phyloP scores from a whole-genome alignment of 2,888 invertebrate genomes.

The Amphipoea lucens region DNA sequence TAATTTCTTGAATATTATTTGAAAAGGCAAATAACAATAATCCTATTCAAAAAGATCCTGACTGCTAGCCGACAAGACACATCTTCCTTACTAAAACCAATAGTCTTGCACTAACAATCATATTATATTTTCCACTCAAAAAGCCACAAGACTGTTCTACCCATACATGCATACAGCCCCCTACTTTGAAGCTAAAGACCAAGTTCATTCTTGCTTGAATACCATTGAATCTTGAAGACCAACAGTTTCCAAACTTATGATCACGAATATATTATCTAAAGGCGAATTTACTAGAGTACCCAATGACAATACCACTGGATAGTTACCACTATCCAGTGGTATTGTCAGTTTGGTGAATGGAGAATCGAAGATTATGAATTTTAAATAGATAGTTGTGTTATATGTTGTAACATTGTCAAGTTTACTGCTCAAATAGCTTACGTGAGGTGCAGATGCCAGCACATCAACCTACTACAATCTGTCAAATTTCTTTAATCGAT shows the following conservation, averaged over 20 bases:
- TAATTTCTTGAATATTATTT: not conserved
- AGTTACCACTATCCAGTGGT: too few species aligned
- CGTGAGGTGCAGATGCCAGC: too few species aligned
- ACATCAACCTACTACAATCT: too few species aligned
- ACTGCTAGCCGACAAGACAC: too few species aligned
- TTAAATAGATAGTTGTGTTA: not conserved
- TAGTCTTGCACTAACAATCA: not conserved
- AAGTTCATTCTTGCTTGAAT: conserved; percentile 65
- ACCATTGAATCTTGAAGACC: conserved; percentile 53
- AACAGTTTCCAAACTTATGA: conserved; percentile 68
- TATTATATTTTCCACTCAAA: not conserved
- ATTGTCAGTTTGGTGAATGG: conserved; percentile 39
- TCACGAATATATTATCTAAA: conserved; percentile 71
- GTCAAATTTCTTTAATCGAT: too few species aligned
- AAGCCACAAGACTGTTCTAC: not conserved
- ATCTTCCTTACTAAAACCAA: not conserved
- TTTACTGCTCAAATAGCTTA: not conserved
- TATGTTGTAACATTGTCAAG: not conserved
- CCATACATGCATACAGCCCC: conserved; percentile 10
- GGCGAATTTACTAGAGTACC: conserved; percentile 46
- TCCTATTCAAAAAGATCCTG: too few species aligned
- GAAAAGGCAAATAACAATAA: not conserved
- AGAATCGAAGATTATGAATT: conserved; percentile 30
- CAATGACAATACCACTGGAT: conserved; percentile 47
- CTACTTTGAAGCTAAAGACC: conserved; percentile 42